These are phyloP conservation scores for Mamestra brassicae DNA, from an alignment of 2,888 invertebrate species.

Conservation along the genomic window DNA sequence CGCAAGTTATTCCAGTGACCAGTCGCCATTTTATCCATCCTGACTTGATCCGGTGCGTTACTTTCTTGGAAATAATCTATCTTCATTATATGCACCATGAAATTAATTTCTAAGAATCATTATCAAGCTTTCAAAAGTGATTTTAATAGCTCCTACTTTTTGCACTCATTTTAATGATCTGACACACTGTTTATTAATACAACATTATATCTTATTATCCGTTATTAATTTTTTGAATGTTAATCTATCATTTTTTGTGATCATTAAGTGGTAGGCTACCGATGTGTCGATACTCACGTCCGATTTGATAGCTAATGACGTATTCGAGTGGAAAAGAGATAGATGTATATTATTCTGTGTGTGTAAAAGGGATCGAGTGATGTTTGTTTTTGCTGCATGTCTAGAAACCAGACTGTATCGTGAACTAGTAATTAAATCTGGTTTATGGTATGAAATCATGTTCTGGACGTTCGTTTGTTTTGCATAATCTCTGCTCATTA, in stretches of 20 bases:
- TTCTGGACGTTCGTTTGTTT: constrained; percentile 15
- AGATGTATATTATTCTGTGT: background rate
- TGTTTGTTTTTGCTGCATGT: constrained; percentile 58
- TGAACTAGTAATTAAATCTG: constrained; percentile 48
- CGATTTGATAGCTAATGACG: constrained; percentile 57
- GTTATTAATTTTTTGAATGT: constrained; percentile 34
- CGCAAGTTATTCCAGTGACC: too few relatives aligned
- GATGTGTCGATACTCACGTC: constrained; percentile 64
- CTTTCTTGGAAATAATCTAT: too few relatives aligned
- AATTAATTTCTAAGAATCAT: constrained; percentile 28
- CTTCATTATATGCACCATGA: background rate
- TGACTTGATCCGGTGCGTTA: background rate
- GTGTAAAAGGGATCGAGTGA: constrained; percentile 27
- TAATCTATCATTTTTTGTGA: constrained; percentile 53
- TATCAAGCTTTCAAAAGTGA: constrained; percentile 13
- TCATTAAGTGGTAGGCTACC: constrained; percentile 62
- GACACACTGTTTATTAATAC: constrained; percentile 29
- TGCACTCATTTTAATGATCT: constrained; percentile 48
- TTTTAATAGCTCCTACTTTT: constrained; percentile 34
- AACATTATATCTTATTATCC: constrained; percentile 22
- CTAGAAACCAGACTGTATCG: constrained; percentile 48
- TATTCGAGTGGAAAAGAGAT: constrained; percentile 31
- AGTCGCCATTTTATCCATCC: too few relatives aligned
- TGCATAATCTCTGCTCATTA: constrained; percentile 4
- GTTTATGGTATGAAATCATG: constrained; percentile 42